Base-by-base conservation (phyloP, 2,888 invertebrate species). In the Protula sp. region DNA sequence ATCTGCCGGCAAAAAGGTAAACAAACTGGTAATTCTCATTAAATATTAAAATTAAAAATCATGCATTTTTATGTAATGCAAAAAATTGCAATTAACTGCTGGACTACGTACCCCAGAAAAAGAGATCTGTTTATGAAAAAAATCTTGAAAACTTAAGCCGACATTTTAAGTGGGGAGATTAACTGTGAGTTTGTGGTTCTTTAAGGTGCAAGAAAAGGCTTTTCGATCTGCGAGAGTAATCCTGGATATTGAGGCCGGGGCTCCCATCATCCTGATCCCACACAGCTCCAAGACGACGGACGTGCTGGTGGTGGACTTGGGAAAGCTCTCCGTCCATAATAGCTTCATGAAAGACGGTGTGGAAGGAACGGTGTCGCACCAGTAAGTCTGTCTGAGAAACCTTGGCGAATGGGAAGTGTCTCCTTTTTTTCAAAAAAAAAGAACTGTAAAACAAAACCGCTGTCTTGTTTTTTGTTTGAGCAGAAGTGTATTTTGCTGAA, bases 261-360 rank as follows among this genome's bases (percentile, higher is more conserved):
- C 92, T 19, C 93, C 94, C 0, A 88, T 92, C 2, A 89, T 95
- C 67, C 83, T 94, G 56, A 83, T 95, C 64, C 97, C 95, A 0
- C 89, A 92, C 64, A 89, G 90, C 75, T 89, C 91, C 29, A 86
- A 87, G 66, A 88, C 89, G 29, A 87, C 88, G 31, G 86, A 88
- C 68, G 85, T 92, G 60, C 85, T 95, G 30, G 87, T 92, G 19
- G 87, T 89, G 1, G 89, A 94, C 78, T 85, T 95, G 38, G 68
- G 68, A 1, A 87, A 87, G 69, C 84, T 95, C 30, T 86, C 87
- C 0, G 85, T 93, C 14, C 86, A 86, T 70, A 95, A 94, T 81
- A 84, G 84, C 63, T 94, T 94, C 81, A 83, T 85, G 65, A 70
- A 75, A 61, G 77, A 78, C 53, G 81, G 80, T 22, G 64, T 67